Evolutionary conservation across 2,113 vertebrate genomes (phyloP).

Genomic region (Pachyramphus minor): DNA sequence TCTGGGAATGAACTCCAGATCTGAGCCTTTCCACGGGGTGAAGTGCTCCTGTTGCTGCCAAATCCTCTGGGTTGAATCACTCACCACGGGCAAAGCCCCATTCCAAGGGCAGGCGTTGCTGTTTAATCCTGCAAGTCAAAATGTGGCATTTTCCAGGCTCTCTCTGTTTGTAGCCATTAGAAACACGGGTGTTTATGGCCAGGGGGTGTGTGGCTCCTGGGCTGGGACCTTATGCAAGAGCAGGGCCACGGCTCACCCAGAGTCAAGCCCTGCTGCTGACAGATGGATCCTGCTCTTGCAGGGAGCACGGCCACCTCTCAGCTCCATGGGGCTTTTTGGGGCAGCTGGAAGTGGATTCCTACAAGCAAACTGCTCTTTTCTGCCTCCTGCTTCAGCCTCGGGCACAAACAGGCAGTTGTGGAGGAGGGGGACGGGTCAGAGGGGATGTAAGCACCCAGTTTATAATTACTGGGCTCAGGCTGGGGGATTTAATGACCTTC

Average conservation of each 20-base stretch:
- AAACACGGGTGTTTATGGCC: neutral
- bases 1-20: neutral
- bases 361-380: neutral
- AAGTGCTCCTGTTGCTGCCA: neutral
- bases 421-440: rapidly evolving
- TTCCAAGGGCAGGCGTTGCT: neutral
- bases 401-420: neutral
- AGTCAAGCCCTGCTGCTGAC: neutral
- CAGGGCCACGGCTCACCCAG: neutral
- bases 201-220: neutral
- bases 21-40: neutral
- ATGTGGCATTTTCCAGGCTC: neutral
- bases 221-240: neutral
- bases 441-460: neutral
- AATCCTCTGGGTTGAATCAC: neutral
- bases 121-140: neutral
- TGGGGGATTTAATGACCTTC: neutral
- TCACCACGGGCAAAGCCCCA: rapidly evolving
- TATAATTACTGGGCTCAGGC: neutral
- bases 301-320: rapidly evolving
- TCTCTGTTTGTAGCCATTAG: neutral
- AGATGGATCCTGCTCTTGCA: rapidly evolving
- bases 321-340: neutral
- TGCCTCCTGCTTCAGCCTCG: neutral
- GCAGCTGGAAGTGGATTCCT: neutral